These are phyloP conservation scores for Episyrphus balteatus DNA, from an alignment of 1,140 invertebrate species.

Conservation along the genomic window DNA sequence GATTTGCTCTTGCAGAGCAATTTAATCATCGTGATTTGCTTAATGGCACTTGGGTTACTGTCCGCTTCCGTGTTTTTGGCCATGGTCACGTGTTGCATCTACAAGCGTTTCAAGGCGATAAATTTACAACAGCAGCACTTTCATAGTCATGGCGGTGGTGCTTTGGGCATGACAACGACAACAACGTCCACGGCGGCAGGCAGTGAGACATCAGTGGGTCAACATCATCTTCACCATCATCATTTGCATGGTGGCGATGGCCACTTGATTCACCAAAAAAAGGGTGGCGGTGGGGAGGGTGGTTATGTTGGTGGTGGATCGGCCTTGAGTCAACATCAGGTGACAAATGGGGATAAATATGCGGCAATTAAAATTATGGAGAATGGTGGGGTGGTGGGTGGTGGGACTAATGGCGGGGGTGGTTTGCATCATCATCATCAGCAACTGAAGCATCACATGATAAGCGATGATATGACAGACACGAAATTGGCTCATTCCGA, in stretches of 20 bases:
- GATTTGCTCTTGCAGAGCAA: conserved; percentile 11
- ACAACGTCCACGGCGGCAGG: too few species aligned
- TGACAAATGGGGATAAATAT: not conserved
- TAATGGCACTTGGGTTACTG: conserved; percentile 19
- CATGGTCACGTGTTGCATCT: conserved; percentile 19
- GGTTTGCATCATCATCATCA: not conserved
- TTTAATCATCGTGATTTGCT: conserved; percentile 15
- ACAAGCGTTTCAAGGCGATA: conserved; percentile 17
- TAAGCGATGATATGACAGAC: not conserved
- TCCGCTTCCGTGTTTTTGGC: conserved; percentile 18
- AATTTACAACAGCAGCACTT: not conserved
- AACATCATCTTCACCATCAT: conserved; percentile 9
- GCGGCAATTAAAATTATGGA: conserved; percentile 2
- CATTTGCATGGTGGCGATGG: conserved; percentile 2
- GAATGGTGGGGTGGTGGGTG: not conserved
- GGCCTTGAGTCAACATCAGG: not conserved
- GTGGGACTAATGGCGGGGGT: not conserved
- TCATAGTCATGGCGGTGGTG: too few species aligned
- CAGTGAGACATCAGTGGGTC: not conserved
- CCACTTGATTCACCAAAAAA: conserved; percentile 3
- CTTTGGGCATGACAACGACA: too few species aligned
- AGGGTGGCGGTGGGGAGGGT: conserved; percentile 1
- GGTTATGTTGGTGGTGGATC: conserved; percentile 6
- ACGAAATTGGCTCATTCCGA: conserved; percentile 5
- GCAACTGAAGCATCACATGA: not conserved